Evolutionary conservation across 2,888 invertebrate genomes (phyloP).

Genomic region (Platynereis dumerilii): DNA sequence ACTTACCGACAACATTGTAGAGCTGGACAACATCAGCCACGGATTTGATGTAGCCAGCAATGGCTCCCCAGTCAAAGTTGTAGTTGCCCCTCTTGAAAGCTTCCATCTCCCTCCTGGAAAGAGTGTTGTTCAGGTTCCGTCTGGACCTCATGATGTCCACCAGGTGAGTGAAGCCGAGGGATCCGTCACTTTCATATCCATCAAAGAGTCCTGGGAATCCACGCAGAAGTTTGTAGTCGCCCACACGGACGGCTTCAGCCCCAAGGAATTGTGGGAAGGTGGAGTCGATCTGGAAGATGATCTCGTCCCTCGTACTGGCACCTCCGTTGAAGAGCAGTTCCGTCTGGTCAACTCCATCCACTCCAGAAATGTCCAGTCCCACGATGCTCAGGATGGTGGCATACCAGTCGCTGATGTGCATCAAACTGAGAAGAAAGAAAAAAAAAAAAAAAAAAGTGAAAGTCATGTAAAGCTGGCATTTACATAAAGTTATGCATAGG

Average conservation of each 20-base stretch:
- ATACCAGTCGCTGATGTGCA: background rate
- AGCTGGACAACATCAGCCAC: background rate
- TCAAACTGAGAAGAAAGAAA: no score
- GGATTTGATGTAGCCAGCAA: background rate
- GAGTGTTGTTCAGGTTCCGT: background rate
- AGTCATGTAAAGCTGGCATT: no score
- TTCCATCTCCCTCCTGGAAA: background rate
- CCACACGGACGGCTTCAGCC: background rate
- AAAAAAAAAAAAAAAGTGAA: no score
- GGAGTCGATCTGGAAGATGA: background rate
- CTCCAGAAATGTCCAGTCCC: background rate
- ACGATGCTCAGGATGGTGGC: background rate
- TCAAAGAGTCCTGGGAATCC: background rate
- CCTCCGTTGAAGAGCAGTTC: no score
- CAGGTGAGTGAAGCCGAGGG: background rate
- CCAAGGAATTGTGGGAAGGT: background rate
- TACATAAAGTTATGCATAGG: no score
- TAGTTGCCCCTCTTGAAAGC: background rate
- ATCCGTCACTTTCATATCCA: background rate
- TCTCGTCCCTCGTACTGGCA: no score
- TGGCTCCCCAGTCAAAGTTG: no score
- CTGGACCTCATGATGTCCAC: background rate
- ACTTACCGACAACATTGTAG: background rate
- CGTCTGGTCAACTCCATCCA: background rate
- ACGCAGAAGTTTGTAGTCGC: background rate